Base-by-base conservation (phyloP, 2,888 invertebrate genomes). In the Venustoraphidia nigricollis region DNA sequence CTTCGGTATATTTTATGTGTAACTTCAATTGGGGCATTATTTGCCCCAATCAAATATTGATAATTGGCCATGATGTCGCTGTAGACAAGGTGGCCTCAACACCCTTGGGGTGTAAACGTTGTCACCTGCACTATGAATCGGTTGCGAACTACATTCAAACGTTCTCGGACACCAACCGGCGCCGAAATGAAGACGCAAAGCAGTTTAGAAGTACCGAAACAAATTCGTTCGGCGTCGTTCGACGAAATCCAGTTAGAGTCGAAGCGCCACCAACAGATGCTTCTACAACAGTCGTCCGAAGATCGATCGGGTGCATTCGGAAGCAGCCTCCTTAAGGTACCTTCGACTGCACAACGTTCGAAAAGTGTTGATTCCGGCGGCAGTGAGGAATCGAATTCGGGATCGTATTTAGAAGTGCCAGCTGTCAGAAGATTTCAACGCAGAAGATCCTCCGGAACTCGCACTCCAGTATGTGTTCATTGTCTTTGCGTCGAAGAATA, bases 101-200 rank as follows among this genome's bases (percentile, higher is more conserved):
- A 27, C 27, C 27, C 27, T 27, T 6, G 27, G 27, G 27, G 27
- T 27, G 27, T 27, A 27, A 27, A 27, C 67, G 68, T 68, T 51
- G 53, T 47, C 69, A 67, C 66, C 68, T 69, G 66, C 64, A 71
- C 69, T 64, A 83, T 83, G 83, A 81, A 83, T 72, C 77, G 79
- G 65, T 74, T 89, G 73, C 82, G 87, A 65, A 83, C 85, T 66
- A 88, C 88, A 54, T 87, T 89, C 75, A 86, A 83, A 70, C 79
- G 89, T 64, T 88, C 88, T 66, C 80, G 83, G 62, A 89, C 89
- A 56, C 89, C 89, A 54, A 90, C 88, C 53, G 87, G 88, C 56
- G 83, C 85, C 62, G 89, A 90, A 70, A 89, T 89, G 88, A 89
- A 89, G 75, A 85, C 84, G 56, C 89, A 89, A 66, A 88, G 86